Evolutionary conservation across 2,888 invertebrate species (phyloP), one percentile per base, ranked within the genome.

Genomic region (Parnassius glacialis): DNA sequence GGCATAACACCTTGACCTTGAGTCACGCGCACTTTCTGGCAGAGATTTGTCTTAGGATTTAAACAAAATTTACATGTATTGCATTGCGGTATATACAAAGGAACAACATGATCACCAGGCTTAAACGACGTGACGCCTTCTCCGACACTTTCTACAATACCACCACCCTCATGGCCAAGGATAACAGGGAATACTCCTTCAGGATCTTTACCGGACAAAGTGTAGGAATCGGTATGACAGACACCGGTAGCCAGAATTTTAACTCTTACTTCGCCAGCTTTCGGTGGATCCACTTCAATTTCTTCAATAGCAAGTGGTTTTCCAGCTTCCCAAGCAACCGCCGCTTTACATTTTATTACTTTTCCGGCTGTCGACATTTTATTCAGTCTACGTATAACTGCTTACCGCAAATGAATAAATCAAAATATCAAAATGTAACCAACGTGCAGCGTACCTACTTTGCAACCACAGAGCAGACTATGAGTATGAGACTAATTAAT

Each of bases 81-180:
- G 85, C 99, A 99, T 87, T 99, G 99, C 0, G 99, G 99, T 64
- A 98, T 95, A 80, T 99, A 99, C 41, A 98, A 87, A 0, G 99
- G 99, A 67, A 99, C 94, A n/a, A 99, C 99, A 87, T 98, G 97
- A 84, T 99, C 99, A 81, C 98, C 98, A 47, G 95, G 93, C 76
- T 96, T 93, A 48, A 98, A 96, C 57, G 94, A 93, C 0, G 96
- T 97, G 0, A 99, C 99, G 16, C 96, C 97, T 76, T 96, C 95
- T 0, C 99, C 99, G 56, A 99, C 93, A 84, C 98, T 98, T 85
- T 99, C 99, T n/a, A 99, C 98, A 73, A 99, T 94, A 47, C 99
- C 99, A 61, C 95, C 96, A 45, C 99, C 99, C 89, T 99, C 99
- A 78, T 99, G 99, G 0, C 99, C 99, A 55, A 99, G 92, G 69